Evolutionary conservation across 2,888 invertebrate genomes (phyloP).

Genomic region (Crioceris asparagi): DNA sequence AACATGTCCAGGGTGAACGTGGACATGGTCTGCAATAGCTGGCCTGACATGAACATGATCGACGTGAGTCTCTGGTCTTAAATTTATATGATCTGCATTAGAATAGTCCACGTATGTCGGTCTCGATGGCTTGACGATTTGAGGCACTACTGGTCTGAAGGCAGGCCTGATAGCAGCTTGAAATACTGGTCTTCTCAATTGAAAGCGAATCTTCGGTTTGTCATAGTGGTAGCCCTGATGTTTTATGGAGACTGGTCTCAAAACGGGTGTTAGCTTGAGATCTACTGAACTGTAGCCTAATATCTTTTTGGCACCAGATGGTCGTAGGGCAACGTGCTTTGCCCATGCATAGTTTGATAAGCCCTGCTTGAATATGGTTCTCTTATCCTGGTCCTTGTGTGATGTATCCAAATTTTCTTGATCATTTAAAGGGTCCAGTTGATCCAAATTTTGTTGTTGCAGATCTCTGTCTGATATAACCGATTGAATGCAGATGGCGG

Average conservation of each 20-base stretch:
- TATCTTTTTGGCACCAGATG: slow-evolving; percentile 26
- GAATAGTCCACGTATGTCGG: slow-evolving; percentile 13
- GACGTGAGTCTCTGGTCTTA: slow-evolving; percentile 16
- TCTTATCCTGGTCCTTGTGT: slow-evolving; percentile 28
- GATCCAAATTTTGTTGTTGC: slow-evolving; percentile 20
- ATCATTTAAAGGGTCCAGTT: slow-evolving; percentile 29
- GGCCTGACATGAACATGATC: slow-evolving; percentile 16
- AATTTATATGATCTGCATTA: slow-evolving; percentile 15
- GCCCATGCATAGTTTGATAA: slow-evolving; percentile 25
- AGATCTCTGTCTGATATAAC: slow-evolving; percentile 14
- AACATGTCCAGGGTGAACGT: slow-evolving; percentile 9
- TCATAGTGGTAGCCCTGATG: slow-evolving; percentile 20
- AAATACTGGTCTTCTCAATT: slow-evolving; percentile 15
- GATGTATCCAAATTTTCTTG: slow-evolving; percentile 18
- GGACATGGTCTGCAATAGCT: slow-evolving; percentile 8
- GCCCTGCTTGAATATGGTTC: slow-evolving; percentile 27
- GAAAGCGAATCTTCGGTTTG: slow-evolving; percentile 21
- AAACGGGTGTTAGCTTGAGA: slow-evolving; percentile 25
- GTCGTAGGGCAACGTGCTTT: slow-evolving; percentile 29
- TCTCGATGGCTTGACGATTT: slow-evolving; percentile 10
- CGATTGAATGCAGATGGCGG: too few species aligned
- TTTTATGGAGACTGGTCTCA: slow-evolving; percentile 24
- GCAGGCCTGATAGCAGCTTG: slow-evolving; percentile 12
- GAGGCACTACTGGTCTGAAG: slow-evolving; percentile 14
- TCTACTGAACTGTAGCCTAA: slow-evolving; percentile 29